Evolutionary conservation across 2,113 vertebrate genomes (phyloP).

Genomic region (Aramus guarauna): DNA sequence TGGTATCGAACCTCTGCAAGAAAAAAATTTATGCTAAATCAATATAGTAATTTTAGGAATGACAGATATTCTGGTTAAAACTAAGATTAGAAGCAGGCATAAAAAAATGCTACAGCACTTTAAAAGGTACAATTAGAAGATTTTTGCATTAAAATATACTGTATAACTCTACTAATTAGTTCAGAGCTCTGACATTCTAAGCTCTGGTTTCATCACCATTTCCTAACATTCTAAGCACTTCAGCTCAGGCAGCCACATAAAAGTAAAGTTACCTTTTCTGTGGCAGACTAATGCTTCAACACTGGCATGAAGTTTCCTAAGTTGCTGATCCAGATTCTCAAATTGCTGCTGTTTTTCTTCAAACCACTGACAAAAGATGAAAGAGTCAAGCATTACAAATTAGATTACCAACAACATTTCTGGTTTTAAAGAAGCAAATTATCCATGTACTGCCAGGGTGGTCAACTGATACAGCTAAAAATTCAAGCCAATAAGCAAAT

Average conservation of each 20-base stretch:
- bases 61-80: not conserved
- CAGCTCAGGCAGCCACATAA: not conserved
- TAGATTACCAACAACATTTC: slow-evolving; percentile 70
- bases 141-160: not conserved
- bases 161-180: not conserved
- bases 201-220: not conserved
- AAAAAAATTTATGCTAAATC: not conserved
- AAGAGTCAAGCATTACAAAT: slow-evolving; percentile 70
- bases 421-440: slow-evolving; percentile 75
- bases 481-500: slow-evolving; percentile 79
- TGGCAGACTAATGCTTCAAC: slow-evolving; percentile 95
- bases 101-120: not conserved
- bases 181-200: not conserved
- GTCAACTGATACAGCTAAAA: slow-evolving; percentile 72
- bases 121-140: not conserved
- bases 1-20: not conserved
- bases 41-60: not conserved
- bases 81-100: not conserved
- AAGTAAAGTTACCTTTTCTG: slow-evolving; percentile 86
- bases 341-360: slow-evolving; percentile 99
- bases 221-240: not conserved
- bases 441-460: slow-evolving; percentile 64
- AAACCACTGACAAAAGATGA: slow-evolving; percentile 89
- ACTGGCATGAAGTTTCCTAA: slow-evolving; percentile 92
- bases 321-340: slow-evolving; percentile 95